Evolutionary conservation across 2,888 invertebrate genomes (phyloP).

Genomic region (Andrena praecox): DNA sequence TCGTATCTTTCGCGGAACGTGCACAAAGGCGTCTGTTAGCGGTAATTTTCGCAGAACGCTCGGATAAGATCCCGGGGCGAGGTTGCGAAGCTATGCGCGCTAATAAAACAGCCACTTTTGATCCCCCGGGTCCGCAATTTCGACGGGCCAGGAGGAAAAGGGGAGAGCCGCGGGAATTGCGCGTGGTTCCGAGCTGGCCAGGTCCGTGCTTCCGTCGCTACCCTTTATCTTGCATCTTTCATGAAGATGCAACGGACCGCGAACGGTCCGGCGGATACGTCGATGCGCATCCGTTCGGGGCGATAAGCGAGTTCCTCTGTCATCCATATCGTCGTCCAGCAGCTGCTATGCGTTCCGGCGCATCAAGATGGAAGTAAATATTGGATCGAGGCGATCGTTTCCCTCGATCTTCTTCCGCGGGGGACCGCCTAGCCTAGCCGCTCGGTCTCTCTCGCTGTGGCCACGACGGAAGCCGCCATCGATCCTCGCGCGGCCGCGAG

Average conservation of each 20-base stretch:
- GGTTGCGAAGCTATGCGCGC: conserved; percentile 29
- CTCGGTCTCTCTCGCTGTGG: too few relatives aligned
- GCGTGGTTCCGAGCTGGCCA: conserved; percentile 36
- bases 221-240: conserved; percentile 62
- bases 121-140: conserved; percentile 53
- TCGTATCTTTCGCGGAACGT: conserved; percentile 37
- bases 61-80: conserved; percentile 36
- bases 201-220: conserved; percentile 35
- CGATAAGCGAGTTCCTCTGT: conserved; percentile 53
- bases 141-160: conserved; percentile 21
- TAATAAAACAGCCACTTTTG: conserved; percentile 61
- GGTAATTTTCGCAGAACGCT: conserved; percentile 44
- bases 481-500: conserved; percentile 65
- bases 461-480: conserved; percentile 64
- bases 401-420: conserved; percentile 14
- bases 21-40: conserved; percentile 27
- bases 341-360: conserved; percentile 10
- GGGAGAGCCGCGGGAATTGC: conserved; percentile 50
- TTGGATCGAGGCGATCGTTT: conserved; percentile 63
- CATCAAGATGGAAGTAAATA: conserved; percentile 69
- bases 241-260: conserved; percentile 55
- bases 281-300: conserved; percentile 26
- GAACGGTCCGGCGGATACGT: conserved; percentile 50
- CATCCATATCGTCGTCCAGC: conserved; percentile 29
- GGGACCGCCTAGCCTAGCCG: neutral